Conservation (phyloP, 2,888 invertebrate species). For the Tiphia femorata region DNA sequence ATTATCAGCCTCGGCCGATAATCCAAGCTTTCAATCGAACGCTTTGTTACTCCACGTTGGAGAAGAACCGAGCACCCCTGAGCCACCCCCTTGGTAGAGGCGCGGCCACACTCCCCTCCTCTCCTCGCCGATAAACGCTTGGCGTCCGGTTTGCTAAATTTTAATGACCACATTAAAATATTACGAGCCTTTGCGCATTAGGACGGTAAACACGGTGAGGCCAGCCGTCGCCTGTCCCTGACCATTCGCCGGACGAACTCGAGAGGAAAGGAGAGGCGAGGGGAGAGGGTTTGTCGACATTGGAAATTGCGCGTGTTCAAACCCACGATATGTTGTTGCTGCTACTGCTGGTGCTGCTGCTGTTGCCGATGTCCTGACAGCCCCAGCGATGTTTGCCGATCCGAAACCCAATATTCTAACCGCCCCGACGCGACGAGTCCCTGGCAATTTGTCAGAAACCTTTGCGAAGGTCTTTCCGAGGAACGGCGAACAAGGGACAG, state of each 20-base stretch:
- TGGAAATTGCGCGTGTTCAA: slow-evolving; percentile 51
- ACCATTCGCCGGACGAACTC: slow-evolving; percentile 1
- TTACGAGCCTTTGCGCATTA: slow-evolving; percentile 41
- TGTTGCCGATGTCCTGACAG: slow-evolving; percentile 33
- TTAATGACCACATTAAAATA: slow-evolving; percentile 42
- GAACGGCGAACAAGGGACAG: too few relatives aligned
- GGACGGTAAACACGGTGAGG: slow-evolving; percentile 39
- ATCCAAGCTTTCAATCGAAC: too few relatives aligned
- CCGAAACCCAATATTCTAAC: slow-evolving; percentile 50
- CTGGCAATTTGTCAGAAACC: slow-evolving; percentile 61
- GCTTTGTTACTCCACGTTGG: too few relatives aligned
- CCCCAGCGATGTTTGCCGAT: slow-evolving; percentile 46
- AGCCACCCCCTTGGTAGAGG: too few relatives aligned
- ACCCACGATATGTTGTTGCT: too few relatives aligned
- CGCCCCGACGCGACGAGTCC: slow-evolving; percentile 28
- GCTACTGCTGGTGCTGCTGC: background rate
- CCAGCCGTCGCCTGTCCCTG: slow-evolving; percentile 16
- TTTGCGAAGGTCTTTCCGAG: too few relatives aligned
- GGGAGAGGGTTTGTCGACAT: slow-evolving; percentile 30
- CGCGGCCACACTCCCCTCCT: too few relatives aligned
- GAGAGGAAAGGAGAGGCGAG: too few relatives aligned
- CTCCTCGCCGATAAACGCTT: too few relatives aligned
- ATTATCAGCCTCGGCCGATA: too few relatives aligned
- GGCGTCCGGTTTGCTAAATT: slow-evolving; percentile 31
- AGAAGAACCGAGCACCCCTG: too few relatives aligned